A percentile compares a stretch with the other conserved stretches of the same genome.
phyloP scores from a whole-genome alignment of 2,797 vertebrate species.

The Lepus townsendii region DNA sequence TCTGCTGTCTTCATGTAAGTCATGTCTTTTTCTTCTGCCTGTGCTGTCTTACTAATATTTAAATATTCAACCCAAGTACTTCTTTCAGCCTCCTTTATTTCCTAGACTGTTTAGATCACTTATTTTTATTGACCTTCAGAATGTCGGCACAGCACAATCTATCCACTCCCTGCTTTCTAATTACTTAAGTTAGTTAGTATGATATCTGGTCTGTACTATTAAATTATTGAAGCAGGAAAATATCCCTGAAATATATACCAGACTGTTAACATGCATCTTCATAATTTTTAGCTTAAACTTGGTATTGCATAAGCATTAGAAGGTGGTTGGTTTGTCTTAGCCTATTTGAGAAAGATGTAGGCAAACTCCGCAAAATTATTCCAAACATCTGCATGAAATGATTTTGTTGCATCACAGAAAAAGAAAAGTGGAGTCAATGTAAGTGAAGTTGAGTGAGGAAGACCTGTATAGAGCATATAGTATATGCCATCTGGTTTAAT shows the following conservation, averaged over 20 bases:
- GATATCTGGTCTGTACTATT: neutral
- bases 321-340: neutral
- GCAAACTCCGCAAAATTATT: neutral
- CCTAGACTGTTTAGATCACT: neutral
- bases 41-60: neutral
- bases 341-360: constrained; percentile 33
- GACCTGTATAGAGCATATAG: neutral
- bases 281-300: neutral
- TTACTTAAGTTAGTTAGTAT: neutral
- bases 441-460: neutral
- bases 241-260: neutral
- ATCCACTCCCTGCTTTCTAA: constrained; percentile 5
- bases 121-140: neutral
- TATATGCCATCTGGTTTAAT: neutral
- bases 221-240: neutral
- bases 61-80: neutral
- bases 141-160: neutral
- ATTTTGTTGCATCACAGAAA: neutral
- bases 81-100: neutral
- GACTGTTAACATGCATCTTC: neutral
- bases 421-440: neutral
- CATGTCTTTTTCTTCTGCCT: neutral
- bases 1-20: neutral
- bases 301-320: neutral
- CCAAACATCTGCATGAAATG: neutral